These are phyloP conservation scores for Steinernema hermaphroditum DNA, from an alignment of 2,888 invertebrate genomes.

Conservation along the genomic window DNA sequence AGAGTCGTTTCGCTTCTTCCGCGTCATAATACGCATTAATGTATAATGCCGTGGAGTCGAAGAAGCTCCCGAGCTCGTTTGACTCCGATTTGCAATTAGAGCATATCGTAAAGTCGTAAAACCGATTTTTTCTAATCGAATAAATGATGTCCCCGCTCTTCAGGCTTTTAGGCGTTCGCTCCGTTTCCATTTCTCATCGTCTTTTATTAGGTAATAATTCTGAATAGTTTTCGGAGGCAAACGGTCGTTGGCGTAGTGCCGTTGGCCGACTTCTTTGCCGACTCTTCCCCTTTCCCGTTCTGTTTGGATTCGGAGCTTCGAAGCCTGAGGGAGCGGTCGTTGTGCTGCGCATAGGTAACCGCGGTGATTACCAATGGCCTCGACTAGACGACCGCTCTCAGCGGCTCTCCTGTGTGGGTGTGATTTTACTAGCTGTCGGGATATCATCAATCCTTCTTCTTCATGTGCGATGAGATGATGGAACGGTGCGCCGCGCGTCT, in stretches of 20 bases:
- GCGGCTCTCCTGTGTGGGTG: conserved; percentile 29
- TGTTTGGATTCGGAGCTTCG: neutral
- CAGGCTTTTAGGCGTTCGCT: conserved; percentile 22
- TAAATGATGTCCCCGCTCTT: conserved; percentile 18
- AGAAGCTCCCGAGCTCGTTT: neutral
- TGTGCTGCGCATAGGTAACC: neutral
- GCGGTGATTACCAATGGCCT: neutral
- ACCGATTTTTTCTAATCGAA: conserved; percentile 30
- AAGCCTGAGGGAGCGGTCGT: too few species aligned
- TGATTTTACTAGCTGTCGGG: conserved; percentile 31
- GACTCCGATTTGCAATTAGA: conserved; percentile 21
- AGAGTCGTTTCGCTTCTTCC: neutral
- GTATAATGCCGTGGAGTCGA: neutral
- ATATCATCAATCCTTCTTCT: conserved; percentile 31
- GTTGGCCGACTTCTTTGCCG: conserved; percentile 1
- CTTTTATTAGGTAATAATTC: conserved; percentile 31
- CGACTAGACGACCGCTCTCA: neutral
- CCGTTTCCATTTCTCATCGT: conserved; percentile 29
- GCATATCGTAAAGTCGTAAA: conserved; percentile 28
- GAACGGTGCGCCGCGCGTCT: conserved; percentile 30
- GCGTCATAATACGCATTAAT: conserved; percentile 14
- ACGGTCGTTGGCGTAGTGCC: conserved; percentile 12
- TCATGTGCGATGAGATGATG: conserved; percentile 31
- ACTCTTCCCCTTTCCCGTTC: neutral
- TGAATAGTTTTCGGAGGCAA: conserved; percentile 31